Conservation (phyloP, 2,888 invertebrate species). For the Orchesella flavescens region DNA sequence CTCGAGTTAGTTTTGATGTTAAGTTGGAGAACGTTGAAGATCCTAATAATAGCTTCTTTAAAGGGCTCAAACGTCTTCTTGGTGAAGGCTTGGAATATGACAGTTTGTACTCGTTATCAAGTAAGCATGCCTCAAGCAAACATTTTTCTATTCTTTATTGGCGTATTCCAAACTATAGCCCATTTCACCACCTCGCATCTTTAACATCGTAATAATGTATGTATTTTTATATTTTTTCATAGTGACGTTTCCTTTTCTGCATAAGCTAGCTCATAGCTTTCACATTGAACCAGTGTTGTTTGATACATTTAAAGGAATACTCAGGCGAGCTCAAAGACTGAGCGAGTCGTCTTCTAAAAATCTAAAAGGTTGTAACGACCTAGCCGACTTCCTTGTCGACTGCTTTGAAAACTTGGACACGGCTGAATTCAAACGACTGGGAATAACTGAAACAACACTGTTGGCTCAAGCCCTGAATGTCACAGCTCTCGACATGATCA, state of each 20-base stretch:
- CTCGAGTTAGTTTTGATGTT: constrained; percentile 55
- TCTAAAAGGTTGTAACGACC: constrained; percentile 46
- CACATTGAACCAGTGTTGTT: constrained; percentile 51
- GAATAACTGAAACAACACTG: constrained; percentile 58
- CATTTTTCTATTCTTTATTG: too few species aligned
- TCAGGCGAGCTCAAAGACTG: constrained; percentile 14
- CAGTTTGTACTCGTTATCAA: constrained; percentile 54
- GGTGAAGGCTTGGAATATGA: constrained; percentile 60
- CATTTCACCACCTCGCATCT: background rate
- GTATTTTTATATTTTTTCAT: constrained; percentile 13
- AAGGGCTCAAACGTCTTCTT: constrained; percentile 43
- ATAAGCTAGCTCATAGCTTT: constrained; percentile 57
- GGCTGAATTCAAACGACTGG: constrained; percentile 51
- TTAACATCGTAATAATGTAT: background rate
- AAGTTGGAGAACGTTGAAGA: constrained; percentile 60
- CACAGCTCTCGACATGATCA: constrained; percentile 51
- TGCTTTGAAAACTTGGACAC: constrained; percentile 48
- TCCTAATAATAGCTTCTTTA: constrained; percentile 41
- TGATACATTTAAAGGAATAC: constrained; percentile 54
- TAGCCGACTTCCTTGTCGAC: constrained; percentile 58
- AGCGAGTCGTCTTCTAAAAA: background rate
- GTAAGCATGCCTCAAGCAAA: too few species aligned
- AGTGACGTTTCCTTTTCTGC: constrained; percentile 63
- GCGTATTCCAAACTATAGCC: too few species aligned
- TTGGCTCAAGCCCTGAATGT: constrained; percentile 63